Percentiles rank a stretch among this genome's conserved stretches.
phyloP scores from a whole-genome alignment of 2,797 vertebrate genomes.

The Tokudaia muenninki region DNA sequence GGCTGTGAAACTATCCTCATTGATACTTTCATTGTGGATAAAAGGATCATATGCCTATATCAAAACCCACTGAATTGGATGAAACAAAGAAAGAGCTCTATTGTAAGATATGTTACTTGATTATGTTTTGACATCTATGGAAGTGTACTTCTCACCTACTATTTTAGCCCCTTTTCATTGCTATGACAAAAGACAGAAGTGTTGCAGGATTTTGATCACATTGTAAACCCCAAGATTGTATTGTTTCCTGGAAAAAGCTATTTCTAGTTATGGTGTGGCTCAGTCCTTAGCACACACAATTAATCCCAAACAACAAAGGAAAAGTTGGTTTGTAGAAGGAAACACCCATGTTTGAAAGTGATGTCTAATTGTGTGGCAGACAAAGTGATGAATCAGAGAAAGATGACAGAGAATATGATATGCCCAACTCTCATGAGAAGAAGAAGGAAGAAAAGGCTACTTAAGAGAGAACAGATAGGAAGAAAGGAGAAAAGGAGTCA shows the following conservation, averaged over 20 bases:
- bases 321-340: not conserved
- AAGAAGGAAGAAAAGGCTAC: not conserved
- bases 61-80: not conserved
- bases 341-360: not conserved
- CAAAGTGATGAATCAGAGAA: not conserved
- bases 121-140: not conserved
- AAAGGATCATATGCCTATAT: not conserved
- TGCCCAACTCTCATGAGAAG: not conserved
- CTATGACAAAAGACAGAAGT: not conserved
- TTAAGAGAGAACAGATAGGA: not conserved
- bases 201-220: not conserved
- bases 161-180: not conserved
- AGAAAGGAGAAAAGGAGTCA: not conserved
- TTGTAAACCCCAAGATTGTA: not conserved
- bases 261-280: not conserved
- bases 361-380: not conserved
- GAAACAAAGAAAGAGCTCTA: not conserved
- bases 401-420: not conserved
- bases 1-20: not conserved
- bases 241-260: not conserved
- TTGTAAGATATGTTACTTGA: not conserved
- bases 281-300: not conserved
- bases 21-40: not conserved
- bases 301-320: not conserved
- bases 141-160: not conserved